Percentiles rank a stretch among this genome's conserved stretches.
Evolutionary conservation across 2,113 vertebrate genomes (phyloP).

Genomic region (Lampris megalopsis): DNA sequence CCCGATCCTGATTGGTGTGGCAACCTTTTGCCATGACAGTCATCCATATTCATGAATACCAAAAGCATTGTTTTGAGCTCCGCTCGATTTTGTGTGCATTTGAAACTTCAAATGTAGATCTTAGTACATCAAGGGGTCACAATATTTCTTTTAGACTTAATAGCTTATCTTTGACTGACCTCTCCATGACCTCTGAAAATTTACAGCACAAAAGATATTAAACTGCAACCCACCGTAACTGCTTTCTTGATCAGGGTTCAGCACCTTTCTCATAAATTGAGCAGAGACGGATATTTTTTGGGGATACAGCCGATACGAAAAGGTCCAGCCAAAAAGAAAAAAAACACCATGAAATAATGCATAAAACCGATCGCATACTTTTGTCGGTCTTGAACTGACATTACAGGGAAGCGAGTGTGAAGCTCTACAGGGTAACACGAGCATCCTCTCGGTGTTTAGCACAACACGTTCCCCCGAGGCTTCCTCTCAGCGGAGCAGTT

Average conservation of each 20-base stretch:
- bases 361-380: not conserved
- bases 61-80: no score
- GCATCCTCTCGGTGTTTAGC: slow-evolving; percentile 13
- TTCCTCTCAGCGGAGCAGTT: slow-evolving; percentile 25
- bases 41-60: no score
- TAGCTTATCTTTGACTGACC: not conserved
- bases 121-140: not conserved
- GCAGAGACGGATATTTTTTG: not conserved
- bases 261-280: not conserved
- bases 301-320: not conserved
- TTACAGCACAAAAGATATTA: not conserved
- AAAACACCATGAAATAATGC: slow-evolving; percentile 1
- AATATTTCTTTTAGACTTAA: not conserved
- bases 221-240: not conserved
- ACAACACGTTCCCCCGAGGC: slow-evolving; percentile 19
- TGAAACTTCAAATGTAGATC: not conserved
- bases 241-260: not conserved
- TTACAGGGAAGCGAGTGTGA: slow-evolving; percentile 15
- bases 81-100: no score
- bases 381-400: slow-evolving; percentile 30
- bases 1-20: no score
- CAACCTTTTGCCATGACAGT: no score
- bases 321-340: not conserved
- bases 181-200: not conserved
- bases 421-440: slow-evolving; percentile 9